Conservation (phyloP, 2,113 vertebrate genomes). For the Hemibagrus wyckioides region DNA sequence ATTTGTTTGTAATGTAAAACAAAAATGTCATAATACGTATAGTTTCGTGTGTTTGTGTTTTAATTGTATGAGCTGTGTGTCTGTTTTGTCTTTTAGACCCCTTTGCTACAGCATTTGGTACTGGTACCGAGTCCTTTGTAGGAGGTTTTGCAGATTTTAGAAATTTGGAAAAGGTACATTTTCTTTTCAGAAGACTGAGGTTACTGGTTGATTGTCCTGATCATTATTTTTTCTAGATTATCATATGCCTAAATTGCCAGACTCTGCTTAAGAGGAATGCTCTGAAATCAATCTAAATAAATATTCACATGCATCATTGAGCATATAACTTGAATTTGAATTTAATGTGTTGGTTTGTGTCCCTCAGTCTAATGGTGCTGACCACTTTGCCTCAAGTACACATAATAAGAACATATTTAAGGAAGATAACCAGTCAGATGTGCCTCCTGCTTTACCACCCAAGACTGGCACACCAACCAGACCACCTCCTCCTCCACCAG, state of each 20-base stretch:
- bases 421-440: constrained; percentile 79
- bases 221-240: neutral
- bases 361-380: constrained; percentile 80
- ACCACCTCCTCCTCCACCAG: constrained; percentile 92
- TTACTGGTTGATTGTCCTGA: neutral
- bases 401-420: constrained; percentile 82
- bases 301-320: neutral
- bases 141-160: constrained; percentile 95
- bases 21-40: neutral
- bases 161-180: constrained; percentile 85
- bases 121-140: constrained; percentile 87
- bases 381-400: constrained; percentile 81
- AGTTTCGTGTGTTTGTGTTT: neutral
- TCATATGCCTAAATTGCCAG: neutral
- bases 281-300: neutral
- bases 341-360: constrained; percentile 32
- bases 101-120: constrained; percentile 92
- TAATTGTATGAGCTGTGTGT: constrained; percentile 14
- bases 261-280: neutral
- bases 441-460: constrained; percentile 92
- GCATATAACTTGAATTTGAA: neutral
- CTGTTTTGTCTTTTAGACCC: constrained; percentile 74
- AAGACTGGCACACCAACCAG: constrained; percentile 94
- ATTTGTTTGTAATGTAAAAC: neutral
- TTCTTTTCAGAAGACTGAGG: neutral